These are phyloP conservation scores for Cryptocephalus primarius DNA, from an alignment of 2,888 invertebrate genomes.

Conservation along the genomic window DNA sequence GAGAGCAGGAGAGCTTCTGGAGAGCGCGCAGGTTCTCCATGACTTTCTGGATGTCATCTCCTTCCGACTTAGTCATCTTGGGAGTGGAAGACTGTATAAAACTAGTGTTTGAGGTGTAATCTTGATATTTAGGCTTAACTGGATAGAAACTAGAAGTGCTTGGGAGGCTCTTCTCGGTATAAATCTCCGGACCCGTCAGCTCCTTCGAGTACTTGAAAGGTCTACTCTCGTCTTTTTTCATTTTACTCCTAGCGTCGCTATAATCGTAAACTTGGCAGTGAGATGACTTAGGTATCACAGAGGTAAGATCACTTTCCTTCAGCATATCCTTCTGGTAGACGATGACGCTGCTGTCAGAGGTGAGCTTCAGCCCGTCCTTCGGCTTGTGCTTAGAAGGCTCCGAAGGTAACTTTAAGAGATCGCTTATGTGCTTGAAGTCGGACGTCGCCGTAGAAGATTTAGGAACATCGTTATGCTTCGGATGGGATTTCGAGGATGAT, in stretches of 20 bases:
- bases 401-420: not conserved
- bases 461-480: too few relatives aligned
- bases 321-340: constrained; percentile 7
- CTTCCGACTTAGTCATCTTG: constrained; percentile 15
- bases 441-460: too few relatives aligned
- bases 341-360: constrained; percentile 10
- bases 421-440: not conserved
- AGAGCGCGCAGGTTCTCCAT: constrained; percentile 40
- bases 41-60: constrained; percentile 38
- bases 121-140: not conserved
- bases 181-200: not conserved
- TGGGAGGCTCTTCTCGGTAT: not conserved
- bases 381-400: not conserved
- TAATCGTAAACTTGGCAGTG: constrained; percentile 32
- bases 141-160: not conserved
- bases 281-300: constrained; percentile 18
- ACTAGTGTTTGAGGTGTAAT: not conserved
- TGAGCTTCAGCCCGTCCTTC: not conserved
- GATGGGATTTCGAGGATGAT: too few relatives aligned
- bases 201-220: not conserved
- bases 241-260: constrained; percentile 17
- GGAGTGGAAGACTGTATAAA: not conserved
- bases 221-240: constrained; percentile 1
- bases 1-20: constrained; percentile 33
- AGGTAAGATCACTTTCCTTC: constrained; percentile 4